phyloP scores from a whole-genome alignment of 1,140 invertebrate species.

The Drosophila pandora region DNA sequence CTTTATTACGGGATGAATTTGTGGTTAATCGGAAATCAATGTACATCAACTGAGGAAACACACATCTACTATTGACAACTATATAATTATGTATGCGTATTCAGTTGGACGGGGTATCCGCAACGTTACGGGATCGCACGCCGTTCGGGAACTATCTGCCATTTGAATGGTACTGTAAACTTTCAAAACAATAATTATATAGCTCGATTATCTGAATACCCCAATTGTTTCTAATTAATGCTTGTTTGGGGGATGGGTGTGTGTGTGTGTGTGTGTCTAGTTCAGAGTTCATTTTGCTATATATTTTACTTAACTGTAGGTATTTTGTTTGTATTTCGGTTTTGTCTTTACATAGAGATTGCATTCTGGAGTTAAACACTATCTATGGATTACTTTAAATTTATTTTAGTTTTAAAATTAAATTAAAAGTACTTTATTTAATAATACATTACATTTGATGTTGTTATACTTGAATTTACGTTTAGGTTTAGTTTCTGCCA shows the following conservation, averaged over 20 bases:
- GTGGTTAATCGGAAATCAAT: conserved; percentile 64
- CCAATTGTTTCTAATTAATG: conserved; percentile 46
- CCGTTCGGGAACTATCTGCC: conserved; percentile 18
- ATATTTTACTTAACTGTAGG: conserved; percentile 40
- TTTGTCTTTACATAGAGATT: conserved; percentile 69
- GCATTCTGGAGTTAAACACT: conserved; percentile 58
- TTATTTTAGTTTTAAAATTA: conserved; percentile 29
- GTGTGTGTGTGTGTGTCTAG: conserved; percentile 32
- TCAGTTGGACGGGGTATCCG: conserved; percentile 16
- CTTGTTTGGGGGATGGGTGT: conserved; percentile 9
- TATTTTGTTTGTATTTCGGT: conserved; percentile 20
- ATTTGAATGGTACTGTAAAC: conserved; percentile 25
- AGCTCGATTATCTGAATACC: conserved; percentile 44
- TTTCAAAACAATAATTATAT: conserved; percentile 39
- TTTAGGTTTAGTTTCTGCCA: conserved; percentile 55
- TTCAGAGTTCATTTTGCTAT: conserved; percentile 43
- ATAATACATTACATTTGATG: conserved; percentile 65
- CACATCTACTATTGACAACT: conserved; percentile 71
- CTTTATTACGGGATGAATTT: conserved; percentile 68
- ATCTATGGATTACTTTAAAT: conserved; percentile 50
- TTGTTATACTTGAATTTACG: conserved; percentile 40
- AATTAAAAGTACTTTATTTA: conserved; percentile 45
- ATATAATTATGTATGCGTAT: conserved; percentile 56
- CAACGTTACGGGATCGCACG: conserved; percentile 19
- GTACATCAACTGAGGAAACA: conserved; percentile 69